Evolutionary conservation across 1,140 invertebrate genomes (phyloP).

Genomic region (Zaprionus ghesquierei): DNA sequence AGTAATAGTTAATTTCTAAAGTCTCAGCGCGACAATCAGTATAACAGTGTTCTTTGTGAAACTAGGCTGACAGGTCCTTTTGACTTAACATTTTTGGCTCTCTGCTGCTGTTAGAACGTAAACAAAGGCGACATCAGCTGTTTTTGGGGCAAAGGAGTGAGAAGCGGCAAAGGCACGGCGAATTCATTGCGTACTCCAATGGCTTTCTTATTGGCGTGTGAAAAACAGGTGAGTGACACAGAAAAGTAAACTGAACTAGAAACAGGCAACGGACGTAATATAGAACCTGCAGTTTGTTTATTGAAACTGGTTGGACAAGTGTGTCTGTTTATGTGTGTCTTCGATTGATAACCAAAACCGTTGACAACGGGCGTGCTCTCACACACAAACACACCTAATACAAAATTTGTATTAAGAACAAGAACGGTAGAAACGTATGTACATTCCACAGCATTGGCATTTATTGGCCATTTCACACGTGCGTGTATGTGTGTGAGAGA

Average conservation of each 20-base stretch:
- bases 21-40: no score
- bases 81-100: slow-evolving; percentile 9
- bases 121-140: slow-evolving; percentile 39
- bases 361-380: slow-evolving; percentile 59
- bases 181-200: slow-evolving; percentile 20
- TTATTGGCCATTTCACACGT: slow-evolving; percentile 28
- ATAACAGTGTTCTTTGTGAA: neutral
- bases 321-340: slow-evolving; percentile 21
- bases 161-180: slow-evolving; percentile 13
- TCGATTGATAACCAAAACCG: slow-evolving; percentile 64
- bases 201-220: slow-evolving; percentile 42
- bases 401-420: slow-evolving; percentile 72
- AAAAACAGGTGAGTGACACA: slow-evolving; percentile 76
- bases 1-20: neutral
- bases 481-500: slow-evolving; percentile 10
- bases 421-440: slow-evolving; percentile 33
- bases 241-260: slow-evolving; percentile 60
- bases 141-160: neutral
- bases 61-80: neutral
- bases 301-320: slow-evolving; percentile 13
- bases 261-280: slow-evolving; percentile 29
- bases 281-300: slow-evolving; percentile 31
- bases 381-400: slow-evolving; percentile 29
- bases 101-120: slow-evolving; percentile 15
- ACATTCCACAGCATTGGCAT: slow-evolving; percentile 49